Evolutionary conservation across 2,888 invertebrate species (phyloP).

Genomic region (Incurvaria masculella): DNA sequence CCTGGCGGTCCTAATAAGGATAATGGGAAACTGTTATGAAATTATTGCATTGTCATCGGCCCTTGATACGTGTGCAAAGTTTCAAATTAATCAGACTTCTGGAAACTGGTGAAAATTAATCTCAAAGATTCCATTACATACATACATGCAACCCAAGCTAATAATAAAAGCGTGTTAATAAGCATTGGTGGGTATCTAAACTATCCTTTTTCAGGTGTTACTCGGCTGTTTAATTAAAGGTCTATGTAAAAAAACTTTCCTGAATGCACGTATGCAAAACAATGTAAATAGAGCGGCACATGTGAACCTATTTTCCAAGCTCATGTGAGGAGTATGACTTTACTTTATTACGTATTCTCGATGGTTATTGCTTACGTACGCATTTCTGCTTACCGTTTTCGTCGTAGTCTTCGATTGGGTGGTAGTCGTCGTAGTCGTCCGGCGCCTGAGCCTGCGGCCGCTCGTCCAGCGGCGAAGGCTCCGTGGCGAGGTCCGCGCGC

Average conservation of each 20-base stretch:
- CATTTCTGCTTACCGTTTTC: constrained; percentile 28
- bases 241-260: constrained; percentile 25
- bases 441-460: constrained; percentile 36
- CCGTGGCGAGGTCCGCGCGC: background rate
- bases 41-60: too few species aligned
- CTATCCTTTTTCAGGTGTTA: too few species aligned
- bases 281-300: constrained; percentile 2
- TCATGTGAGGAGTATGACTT: background rate
- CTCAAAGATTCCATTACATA: too few species aligned
- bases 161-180: too few species aligned
- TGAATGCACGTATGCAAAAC: constrained; percentile 27
- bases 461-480: constrained; percentile 23
- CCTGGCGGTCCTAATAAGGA: too few species aligned
- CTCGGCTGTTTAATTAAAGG: constrained; percentile 2
- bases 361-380: background rate
- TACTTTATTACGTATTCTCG: constrained; percentile 3
- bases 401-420: constrained; percentile 28
- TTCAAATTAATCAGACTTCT: too few species aligned
- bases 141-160: too few species aligned
- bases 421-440: constrained; percentile 39
- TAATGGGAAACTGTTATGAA: too few species aligned
- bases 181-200: too few species aligned
- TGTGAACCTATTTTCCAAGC: background rate
- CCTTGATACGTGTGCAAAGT: too few species aligned
- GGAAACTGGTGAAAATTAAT: too few species aligned